Conservation (phyloP, 2,888 invertebrate genomes). For the Actias luna region DNA sequence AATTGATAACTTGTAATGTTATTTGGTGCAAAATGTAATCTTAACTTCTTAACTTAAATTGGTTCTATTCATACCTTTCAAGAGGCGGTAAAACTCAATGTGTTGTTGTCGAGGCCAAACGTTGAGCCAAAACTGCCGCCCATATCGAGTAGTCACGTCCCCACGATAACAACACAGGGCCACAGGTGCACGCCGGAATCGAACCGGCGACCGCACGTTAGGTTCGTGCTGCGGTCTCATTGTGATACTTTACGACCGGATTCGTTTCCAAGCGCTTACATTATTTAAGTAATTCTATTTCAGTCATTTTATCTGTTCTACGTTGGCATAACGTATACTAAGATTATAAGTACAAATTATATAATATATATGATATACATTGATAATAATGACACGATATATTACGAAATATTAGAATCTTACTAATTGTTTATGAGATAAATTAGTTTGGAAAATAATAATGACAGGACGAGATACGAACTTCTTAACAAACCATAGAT, state of each 20-base stretch:
- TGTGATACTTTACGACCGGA: slow-evolving; percentile 7
- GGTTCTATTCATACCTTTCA: no score
- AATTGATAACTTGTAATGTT: no score
- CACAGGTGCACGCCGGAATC: slow-evolving; percentile 25
- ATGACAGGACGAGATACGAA: no score
- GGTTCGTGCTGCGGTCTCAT: slow-evolving; percentile 6
- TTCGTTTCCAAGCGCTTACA: background rate
- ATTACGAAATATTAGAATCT: no score
- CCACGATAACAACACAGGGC: slow-evolving; percentile 14
- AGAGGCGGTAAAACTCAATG: background rate
- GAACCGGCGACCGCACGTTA: slow-evolving; percentile 19
- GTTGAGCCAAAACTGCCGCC: background rate
- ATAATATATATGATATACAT: no score
- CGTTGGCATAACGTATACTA: background rate
- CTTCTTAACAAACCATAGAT: no score
- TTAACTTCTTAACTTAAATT: no score
- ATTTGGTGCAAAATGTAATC: no score
- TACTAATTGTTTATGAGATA: no score
- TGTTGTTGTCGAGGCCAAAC: background rate
- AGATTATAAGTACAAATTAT: no score
- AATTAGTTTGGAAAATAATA: no score
- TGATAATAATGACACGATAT: no score
- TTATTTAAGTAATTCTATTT: slow-evolving; percentile 6
- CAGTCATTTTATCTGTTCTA: background rate
- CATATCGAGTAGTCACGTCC: slow-evolving; percentile 17